These are phyloP conservation scores for Peromyscus nudipes DNA, from an alignment of 2,797 vertebrate species.

Conservation along the genomic window DNA sequence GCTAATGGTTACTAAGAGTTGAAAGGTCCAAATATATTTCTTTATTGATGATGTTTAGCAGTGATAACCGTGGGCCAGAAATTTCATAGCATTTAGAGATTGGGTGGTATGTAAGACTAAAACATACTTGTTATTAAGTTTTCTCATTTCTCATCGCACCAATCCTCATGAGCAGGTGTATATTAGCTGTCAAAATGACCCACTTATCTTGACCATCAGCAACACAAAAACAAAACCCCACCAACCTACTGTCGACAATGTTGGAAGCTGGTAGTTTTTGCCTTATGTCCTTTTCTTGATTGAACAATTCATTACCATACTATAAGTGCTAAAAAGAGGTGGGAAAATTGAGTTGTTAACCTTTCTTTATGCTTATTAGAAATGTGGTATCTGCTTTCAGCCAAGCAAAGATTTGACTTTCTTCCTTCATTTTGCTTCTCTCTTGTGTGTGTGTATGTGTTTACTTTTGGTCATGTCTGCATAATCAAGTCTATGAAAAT, in stretches of 20 bases:
- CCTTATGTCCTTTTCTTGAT: background rate
- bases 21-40: background rate
- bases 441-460: background rate
- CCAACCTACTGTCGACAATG: background rate
- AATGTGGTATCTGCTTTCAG: slow-evolving; percentile 21
- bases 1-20: slow-evolving; percentile 27
- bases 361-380: background rate
- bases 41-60: slow-evolving; percentile 38
- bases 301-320: background rate
- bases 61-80: background rate
- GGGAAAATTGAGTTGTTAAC: slow-evolving; percentile 8
- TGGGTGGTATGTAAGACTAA: background rate
- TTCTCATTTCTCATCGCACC: background rate
- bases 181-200: slow-evolving; percentile 22
- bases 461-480: background rate
- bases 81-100: slow-evolving; percentile 30
- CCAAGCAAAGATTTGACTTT: slow-evolving; percentile 29
- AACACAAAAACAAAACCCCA: background rate
- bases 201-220: background rate
- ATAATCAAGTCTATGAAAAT: background rate
- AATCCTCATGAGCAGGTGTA: background rate
- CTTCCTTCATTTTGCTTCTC: background rate
- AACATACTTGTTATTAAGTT: slow-evolving; percentile 50
- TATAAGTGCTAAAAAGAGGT: background rate
- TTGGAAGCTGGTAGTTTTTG: background rate